Evolutionary conservation across 92 coral and sea anemone species (phyloP).

Genomic region (Epizoanthus scotinus): DNA sequence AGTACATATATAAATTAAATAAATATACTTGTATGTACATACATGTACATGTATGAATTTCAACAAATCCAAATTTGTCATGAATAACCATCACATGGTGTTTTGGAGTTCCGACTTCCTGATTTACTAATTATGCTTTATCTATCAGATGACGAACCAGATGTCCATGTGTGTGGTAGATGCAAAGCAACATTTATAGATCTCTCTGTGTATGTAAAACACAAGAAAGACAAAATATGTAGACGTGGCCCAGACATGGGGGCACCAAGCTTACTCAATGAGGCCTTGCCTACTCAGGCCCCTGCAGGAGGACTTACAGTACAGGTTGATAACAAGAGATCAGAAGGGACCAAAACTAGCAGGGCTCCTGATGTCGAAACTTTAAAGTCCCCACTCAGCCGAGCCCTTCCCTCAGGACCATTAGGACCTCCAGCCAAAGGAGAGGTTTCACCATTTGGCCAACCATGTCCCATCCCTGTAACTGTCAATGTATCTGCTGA

Average conservation of each 20-base stretch:
- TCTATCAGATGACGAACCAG: constrained; percentile 81
- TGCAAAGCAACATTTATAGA: constrained; percentile 85
- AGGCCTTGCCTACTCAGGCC: neutral
- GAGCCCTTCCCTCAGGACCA: constrained; percentile 21
- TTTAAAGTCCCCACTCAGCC: constrained; percentile 26
- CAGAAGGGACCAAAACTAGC: neutral
- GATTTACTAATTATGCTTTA: neutral
- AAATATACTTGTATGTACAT: too few relatives aligned
- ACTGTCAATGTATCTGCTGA: constrained; percentile 9
- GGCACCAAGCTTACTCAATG: neutral
- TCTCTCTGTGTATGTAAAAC: constrained; percentile 76
- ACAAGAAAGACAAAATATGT: constrained; percentile 72
- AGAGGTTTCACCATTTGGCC: neutral
- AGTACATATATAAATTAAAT: too few relatives aligned
- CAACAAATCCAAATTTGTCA: too few relatives aligned
- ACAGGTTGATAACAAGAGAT: neutral
- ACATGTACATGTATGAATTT: too few relatives aligned
- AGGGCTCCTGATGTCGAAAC: neutral
- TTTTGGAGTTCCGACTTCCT: too few relatives aligned
- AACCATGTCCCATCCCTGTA: neutral
- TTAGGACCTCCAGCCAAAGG: constrained; percentile 22
- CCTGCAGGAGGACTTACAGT: neutral
- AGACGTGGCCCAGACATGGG: constrained; percentile 19
- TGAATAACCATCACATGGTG: too few relatives aligned
- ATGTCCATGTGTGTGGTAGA: constrained; percentile 94